Evolutionary conservation across 2,888 invertebrate genomes (phyloP).

Genomic region (Thumatha senex): DNA sequence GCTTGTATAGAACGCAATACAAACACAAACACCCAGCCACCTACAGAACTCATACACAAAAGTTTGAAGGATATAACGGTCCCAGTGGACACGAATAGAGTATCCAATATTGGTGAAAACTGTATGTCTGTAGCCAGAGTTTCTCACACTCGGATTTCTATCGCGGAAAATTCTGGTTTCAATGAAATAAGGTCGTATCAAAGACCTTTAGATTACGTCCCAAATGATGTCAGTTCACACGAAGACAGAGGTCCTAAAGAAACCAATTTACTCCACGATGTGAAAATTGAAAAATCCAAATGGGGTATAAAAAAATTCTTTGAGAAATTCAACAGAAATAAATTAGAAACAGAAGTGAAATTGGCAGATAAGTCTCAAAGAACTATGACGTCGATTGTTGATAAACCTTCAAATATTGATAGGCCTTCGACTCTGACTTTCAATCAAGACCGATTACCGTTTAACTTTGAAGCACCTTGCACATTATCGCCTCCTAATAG

Average conservation of each 20-base stretch:
- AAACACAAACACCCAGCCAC: constrained; percentile 80
- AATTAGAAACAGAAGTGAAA: constrained; percentile 83
- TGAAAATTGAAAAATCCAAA: constrained; percentile 63
- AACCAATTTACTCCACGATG: constrained; percentile 68
- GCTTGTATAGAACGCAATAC: constrained; percentile 91
- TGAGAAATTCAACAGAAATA: constrained; percentile 60
- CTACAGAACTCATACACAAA: constrained; percentile 83
- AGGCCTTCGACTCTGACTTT: constrained; percentile 64
- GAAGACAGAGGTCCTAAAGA: constrained; percentile 68
- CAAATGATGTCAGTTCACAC: constrained; percentile 86
- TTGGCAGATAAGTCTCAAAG: constrained; percentile 58
- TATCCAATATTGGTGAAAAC: constrained; percentile 52
- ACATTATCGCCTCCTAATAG: constrained; percentile 73
- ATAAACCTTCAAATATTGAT: constrained; percentile 57
- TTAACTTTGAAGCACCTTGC: constrained; percentile 68
- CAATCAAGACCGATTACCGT: constrained; percentile 51
- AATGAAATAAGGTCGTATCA: constrained; percentile 71
- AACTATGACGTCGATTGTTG: constrained; percentile 60
- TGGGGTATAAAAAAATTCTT: constrained; percentile 74
- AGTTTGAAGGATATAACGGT: constrained; percentile 83
- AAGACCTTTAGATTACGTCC: constrained; percentile 85
- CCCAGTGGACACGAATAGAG: constrained; percentile 36
- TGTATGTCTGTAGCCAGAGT: constrained; percentile 67
- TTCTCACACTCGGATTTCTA: constrained; percentile 39
- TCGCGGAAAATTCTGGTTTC: constrained; percentile 55